phyloP scores from a whole-genome alignment of 2,888 invertebrate genomes.

The Sussaba pulchella region DNA sequence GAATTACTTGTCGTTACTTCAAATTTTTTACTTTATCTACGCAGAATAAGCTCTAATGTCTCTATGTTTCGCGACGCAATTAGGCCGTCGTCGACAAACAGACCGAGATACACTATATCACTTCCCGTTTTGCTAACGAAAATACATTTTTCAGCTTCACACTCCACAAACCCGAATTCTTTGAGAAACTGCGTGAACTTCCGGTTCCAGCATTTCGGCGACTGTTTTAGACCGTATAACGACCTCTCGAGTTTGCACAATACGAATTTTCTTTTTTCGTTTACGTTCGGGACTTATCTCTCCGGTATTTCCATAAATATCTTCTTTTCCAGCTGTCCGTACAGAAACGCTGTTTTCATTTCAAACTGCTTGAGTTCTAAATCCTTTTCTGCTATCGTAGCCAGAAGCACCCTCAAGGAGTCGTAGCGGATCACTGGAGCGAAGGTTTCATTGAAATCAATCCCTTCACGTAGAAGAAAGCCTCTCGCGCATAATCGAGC shows the following conservation, averaged over 20 bases:
- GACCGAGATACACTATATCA: constrained; percentile 59
- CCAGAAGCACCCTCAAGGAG: constrained; percentile 67
- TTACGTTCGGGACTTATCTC: constrained; percentile 47
- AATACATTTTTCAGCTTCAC: constrained; percentile 69
- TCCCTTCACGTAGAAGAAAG: constrained; percentile 57
- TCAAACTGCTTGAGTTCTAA: constrained; percentile 55
- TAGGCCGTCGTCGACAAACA: constrained; percentile 71
- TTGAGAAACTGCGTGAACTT: constrained; percentile 59
- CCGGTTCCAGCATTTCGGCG: constrained; percentile 61
- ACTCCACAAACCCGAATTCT: constrained; percentile 58
- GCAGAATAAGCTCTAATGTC: constrained; percentile 2
- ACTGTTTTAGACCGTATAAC: constrained; percentile 59
- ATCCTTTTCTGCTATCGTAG: constrained; percentile 32
- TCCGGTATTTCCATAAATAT: constrained; percentile 60
- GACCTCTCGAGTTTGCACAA: constrained; percentile 51
- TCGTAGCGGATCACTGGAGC: constrained; percentile 43
- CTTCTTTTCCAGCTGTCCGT: constrained; percentile 47
- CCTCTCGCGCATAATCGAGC: constrained; percentile 66
- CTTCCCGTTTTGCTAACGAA: constrained; percentile 49
- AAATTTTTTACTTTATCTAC: constrained; percentile 9
- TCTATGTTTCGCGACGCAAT: constrained; percentile 43
- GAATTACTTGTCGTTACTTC: constrained; percentile 14
- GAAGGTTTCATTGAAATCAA: constrained; percentile 68
- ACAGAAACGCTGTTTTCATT: constrained; percentile 50
- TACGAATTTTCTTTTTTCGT: constrained; percentile 13